Evolutionary conservation across 2,113 vertebrate species (phyloP).

Genomic region (Chrysochloris asiatica): DNA sequence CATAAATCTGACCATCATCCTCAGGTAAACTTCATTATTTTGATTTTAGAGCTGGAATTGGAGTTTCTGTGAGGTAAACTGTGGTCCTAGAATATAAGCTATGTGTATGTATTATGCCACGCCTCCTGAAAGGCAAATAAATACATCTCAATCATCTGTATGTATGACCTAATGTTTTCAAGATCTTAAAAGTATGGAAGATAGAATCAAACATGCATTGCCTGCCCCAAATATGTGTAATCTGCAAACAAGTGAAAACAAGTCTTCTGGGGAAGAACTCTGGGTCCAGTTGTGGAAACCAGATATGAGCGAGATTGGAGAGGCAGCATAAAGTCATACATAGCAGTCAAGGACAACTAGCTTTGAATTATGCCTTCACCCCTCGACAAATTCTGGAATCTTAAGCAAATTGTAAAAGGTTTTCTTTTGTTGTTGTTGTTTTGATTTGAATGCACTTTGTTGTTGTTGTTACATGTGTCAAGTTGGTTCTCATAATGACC

Average conservation of each 20-base stretch:
- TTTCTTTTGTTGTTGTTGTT: too few relatives aligned
- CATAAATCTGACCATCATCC: not conserved
- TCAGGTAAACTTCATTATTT: not conserved
- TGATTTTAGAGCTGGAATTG: conserved; percentile 18
- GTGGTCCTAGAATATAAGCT: not conserved
- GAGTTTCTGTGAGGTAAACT: not conserved
- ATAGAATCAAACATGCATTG: not conserved
- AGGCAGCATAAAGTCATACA: not conserved
- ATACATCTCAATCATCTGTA: not conserved
- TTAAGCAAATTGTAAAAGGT: conserved; percentile 32
- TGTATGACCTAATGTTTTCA: not conserved
- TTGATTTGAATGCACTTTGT: too few relatives aligned
- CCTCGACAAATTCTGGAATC: not conserved
- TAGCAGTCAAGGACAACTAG: conserved; percentile 2
- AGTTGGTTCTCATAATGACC: too few relatives aligned
- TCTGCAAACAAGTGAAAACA: conserved; percentile 20
- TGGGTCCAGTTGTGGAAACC: not conserved
- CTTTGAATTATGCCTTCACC: conserved; percentile 26
- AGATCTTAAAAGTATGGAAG: conserved; percentile 14
- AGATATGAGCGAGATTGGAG: not conserved
- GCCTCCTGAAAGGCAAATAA: not conserved
- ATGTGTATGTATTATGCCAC: not conserved
- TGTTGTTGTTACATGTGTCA: too few relatives aligned
- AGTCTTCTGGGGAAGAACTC: not conserved
- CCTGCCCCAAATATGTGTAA: not conserved